phyloP scores from a whole-genome alignment of 1,140 invertebrate species.

The Drosophila eugracilis region DNA sequence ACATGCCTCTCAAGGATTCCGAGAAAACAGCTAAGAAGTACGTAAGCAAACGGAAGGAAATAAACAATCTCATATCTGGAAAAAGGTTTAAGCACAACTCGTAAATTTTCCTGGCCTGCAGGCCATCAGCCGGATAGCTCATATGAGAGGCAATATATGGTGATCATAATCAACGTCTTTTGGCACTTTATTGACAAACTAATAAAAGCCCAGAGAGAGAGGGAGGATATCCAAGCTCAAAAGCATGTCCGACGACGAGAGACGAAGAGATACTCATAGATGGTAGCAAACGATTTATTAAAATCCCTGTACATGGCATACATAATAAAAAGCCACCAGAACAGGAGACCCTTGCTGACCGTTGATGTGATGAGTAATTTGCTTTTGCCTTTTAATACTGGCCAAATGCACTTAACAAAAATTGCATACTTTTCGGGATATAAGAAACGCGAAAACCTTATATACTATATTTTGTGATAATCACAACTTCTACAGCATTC shows the following conservation, averaged over 20 bases:
- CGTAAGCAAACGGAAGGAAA: slow-evolving; percentile 49
- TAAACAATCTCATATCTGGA: slow-evolving; percentile 42
- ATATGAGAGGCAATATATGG: slow-evolving; percentile 50
- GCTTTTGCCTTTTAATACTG: slow-evolving; percentile 77
- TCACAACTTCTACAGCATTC: too few species aligned
- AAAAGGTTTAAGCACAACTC: slow-evolving; percentile 35
- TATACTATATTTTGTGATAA: too few species aligned
- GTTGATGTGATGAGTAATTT: slow-evolving; percentile 82
- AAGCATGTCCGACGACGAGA: slow-evolving; percentile 7
- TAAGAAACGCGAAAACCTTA: too few species aligned
- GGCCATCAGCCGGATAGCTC: slow-evolving; percentile 63
- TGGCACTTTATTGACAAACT: slow-evolving; percentile 81
- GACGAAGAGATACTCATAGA: slow-evolving; percentile 27
- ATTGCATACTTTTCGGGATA: too few species aligned
- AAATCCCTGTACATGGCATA: slow-evolving; percentile 70
- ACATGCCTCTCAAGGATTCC: neutral
- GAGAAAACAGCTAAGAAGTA: slow-evolving; percentile 12
- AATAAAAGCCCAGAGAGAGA: slow-evolving; percentile 61
- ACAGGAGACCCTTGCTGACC: slow-evolving; percentile 48
- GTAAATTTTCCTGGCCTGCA: slow-evolving; percentile 53
- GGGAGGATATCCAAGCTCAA: neutral
- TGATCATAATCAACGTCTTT: slow-evolving; percentile 79
- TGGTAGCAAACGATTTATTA: slow-evolving; percentile 73
- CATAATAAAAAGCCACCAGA: slow-evolving; percentile 67
- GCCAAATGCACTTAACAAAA: slow-evolving; percentile 3